Conservation (phyloP, 2,888 invertebrate species). For the Pseudococcus viburni region DNA sequence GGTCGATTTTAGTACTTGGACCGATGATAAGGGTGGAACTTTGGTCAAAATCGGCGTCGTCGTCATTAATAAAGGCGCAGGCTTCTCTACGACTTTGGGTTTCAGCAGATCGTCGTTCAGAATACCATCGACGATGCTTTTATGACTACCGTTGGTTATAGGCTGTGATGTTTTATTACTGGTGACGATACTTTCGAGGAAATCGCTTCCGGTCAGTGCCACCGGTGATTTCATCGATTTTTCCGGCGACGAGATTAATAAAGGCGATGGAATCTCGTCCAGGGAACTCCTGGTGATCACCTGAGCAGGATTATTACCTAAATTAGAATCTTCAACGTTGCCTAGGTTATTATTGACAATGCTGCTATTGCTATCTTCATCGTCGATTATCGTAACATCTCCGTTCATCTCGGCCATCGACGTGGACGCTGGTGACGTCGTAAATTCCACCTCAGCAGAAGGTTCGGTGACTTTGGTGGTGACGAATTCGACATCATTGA, state of each 20-base stretch:
- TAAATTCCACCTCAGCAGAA: not conserved
- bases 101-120: conserved; percentile 45
- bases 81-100: not conserved
- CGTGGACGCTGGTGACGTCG: not conserved
- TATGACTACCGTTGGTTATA: not conserved
- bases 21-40: not conserved
- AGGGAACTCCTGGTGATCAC: not conserved
- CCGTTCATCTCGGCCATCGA: not conserved
- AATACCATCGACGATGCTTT: conserved; percentile 47
- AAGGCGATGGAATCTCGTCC: not conserved
- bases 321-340: not conserved
- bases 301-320: not conserved
- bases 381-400: not conserved
- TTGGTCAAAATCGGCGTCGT: not conserved
- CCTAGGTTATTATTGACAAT: not conserved
- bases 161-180: not conserved
- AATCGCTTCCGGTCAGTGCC: not conserved
- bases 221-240: not conserved
- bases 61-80: not conserved
- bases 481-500: conserved; percentile 38
- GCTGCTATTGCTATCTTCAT: not conserved
- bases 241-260: not conserved
- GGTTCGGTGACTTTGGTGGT: not conserved
- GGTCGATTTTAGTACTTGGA: not conserved
- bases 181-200: conserved; percentile 22